These are phyloP conservation scores for Lamproptera curius DNA, from an alignment of 2,888 invertebrate genomes.

Conservation along the genomic window DNA sequence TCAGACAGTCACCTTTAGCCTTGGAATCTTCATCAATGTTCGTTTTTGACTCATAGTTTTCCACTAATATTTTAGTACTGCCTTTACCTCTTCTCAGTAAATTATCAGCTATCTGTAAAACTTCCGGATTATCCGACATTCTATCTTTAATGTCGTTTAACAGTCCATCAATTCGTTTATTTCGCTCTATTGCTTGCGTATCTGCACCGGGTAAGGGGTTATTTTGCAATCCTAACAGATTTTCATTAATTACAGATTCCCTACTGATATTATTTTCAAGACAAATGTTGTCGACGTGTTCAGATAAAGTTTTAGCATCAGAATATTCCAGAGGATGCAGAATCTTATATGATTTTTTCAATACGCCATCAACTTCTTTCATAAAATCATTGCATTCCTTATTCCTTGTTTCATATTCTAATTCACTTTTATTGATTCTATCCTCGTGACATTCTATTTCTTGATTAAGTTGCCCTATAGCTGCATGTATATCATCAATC, in stretches of 20 bases:
- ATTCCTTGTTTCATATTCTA: slow-evolving; percentile 52
- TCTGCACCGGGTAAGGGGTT: slow-evolving; percentile 38
- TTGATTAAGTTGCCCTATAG: slow-evolving; percentile 56
- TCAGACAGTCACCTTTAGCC: slow-evolving; percentile 51
- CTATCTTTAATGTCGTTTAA: slow-evolving; percentile 63
- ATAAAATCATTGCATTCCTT: slow-evolving; percentile 62
- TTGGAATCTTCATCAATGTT: slow-evolving; percentile 38
- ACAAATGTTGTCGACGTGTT: slow-evolving; percentile 5
- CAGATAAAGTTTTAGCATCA: slow-evolving; percentile 9
- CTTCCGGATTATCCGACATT: slow-evolving; percentile 68
- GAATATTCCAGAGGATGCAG: slow-evolving; percentile 44
- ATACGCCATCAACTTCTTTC: slow-evolving; percentile 59
- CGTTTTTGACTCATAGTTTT: background rate
- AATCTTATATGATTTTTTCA: slow-evolving; percentile 56
- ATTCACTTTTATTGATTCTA: slow-evolving; percentile 54
- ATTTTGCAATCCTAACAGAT: slow-evolving; percentile 30
- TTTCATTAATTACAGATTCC: background rate
- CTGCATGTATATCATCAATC: slow-evolving; percentile 55
- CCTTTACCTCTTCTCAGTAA: slow-evolving; percentile 52
- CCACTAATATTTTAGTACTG: slow-evolving; percentile 35
- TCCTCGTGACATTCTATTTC: slow-evolving; percentile 59
- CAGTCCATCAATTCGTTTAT: slow-evolving; percentile 52
- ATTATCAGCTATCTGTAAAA: slow-evolving; percentile 57
- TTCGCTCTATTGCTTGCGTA: slow-evolving; percentile 46
- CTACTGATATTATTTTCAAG: background rate